phyloP scores from a whole-genome alignment of 2,113 vertebrate species.

The Takifugu flavidus region DNA sequence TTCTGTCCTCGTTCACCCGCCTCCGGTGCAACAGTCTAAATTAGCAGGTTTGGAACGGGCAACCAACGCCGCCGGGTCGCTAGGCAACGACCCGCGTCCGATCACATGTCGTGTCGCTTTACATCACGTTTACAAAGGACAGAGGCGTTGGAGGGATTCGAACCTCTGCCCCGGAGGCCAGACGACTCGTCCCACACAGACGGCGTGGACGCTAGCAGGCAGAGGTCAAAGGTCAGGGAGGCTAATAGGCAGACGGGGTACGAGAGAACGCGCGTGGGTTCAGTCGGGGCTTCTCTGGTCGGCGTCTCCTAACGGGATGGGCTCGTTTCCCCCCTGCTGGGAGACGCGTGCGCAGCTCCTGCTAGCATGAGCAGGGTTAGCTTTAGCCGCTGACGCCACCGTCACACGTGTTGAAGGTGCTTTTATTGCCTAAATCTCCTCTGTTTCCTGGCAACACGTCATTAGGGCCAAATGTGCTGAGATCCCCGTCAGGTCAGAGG shows the following conservation, averaged over 20 bases:
- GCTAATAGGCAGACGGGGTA: constrained; percentile 18
- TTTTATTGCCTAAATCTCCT: neutral
- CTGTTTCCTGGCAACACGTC: constrained; percentile 27
- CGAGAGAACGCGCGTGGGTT: neutral
- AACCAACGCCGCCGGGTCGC: too few species aligned
- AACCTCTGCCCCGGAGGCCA: too few species aligned
- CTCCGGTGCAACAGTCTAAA: too few species aligned
- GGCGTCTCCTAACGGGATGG: neutral
- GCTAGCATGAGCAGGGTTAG: constrained; percentile 32
- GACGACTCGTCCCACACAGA: too few species aligned
- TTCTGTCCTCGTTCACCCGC: too few species aligned
- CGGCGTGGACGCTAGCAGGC: too few species aligned
- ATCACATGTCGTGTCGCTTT: too few species aligned
- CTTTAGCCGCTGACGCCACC: neutral
- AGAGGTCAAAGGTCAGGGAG: constrained; percentile 5
- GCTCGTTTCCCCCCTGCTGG: neutral
- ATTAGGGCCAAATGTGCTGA: constrained; percentile 26
- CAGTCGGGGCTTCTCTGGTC: neutral
- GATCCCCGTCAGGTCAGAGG: constrained; percentile 31
- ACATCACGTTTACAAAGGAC: too few species aligned
- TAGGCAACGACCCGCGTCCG: too few species aligned
- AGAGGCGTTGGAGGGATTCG: too few species aligned
- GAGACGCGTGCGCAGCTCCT: neutral
- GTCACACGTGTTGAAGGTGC: neutral
- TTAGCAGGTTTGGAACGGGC: too few species aligned